Base-by-base conservation (phyloP, 2,113 vertebrate species). In the Entelurus aequoreus region DNA sequence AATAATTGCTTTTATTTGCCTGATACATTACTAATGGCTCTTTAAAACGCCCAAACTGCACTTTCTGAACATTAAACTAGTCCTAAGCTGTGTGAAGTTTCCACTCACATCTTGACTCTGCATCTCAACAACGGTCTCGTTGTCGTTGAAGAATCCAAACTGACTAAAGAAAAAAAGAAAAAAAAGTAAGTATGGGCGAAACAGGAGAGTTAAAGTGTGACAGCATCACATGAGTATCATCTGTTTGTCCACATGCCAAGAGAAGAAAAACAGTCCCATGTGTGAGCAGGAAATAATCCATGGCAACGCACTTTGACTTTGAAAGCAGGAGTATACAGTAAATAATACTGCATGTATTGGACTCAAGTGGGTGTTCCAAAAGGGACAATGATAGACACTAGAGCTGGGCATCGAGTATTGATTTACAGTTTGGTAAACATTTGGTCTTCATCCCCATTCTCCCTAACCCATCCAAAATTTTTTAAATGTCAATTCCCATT, bases 81-180 rank as follows among this genome's bases (percentile, higher is more conserved):
- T 54, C 21, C 13, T 54, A 48, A 16, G 21, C 15, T 58, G 8
- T 13, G 53, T 6, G 6, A 54, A 6, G 63, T 54, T 52, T 60
- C 35, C 14, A 83, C 92, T 92, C 81, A 96, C 94, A 56, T 87
- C 87, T 73, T 94, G 94, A 8, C 88, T 62, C 66, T 89, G 90
- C 89, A 96, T 94, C 63, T 95, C 92, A 50, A 90, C 69, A 28
- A 96, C 93, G 0, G 92, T 95, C 81, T 96, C 94, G 0, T 94
- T 95, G 66, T 89, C 79, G 47, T 96, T 88, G 44, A 91, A 96
- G 85, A 96, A 96, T 60, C 92, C 94, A 74, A 96, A 96, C 83
- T 95, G 91, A 76, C 94, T 96, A 78, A 37, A 86, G 66, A 81
- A 36, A 48, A 36, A 55, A 37, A 14, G 8, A 35, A 54, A 14